Evolutionary conservation across 2,888 invertebrate species (phyloP).

Genomic region (Tipula confusa): DNA sequence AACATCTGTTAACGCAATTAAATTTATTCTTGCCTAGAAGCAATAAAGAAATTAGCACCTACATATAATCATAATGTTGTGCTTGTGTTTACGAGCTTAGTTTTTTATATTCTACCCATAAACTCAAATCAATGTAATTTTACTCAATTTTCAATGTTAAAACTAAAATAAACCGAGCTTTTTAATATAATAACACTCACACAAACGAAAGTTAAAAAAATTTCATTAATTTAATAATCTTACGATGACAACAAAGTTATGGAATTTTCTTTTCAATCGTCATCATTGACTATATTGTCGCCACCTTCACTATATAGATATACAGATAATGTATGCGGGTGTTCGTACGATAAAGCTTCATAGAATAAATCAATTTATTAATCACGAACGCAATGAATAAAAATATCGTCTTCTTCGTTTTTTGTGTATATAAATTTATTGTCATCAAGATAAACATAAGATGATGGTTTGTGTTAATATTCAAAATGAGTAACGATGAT

Average conservation of each 20-base stretch:
- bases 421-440: neutral
- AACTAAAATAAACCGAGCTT: no score
- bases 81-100: no score
- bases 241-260: neutral
- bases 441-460: neutral
- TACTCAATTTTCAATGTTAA: neutral
- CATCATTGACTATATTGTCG: neutral
- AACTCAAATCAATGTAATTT: neutral
- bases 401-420: neutral
- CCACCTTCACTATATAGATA: neutral
- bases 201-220: neutral
- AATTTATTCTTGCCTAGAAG: no score
- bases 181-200: neutral
- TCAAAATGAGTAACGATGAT: neutral
- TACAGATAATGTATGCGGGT: neutral
- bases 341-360: neutral
- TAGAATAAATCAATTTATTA: constrained; percentile 6
- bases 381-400: neutral
- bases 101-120: no score
- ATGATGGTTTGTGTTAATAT: constrained; percentile 9
- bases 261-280: neutral
- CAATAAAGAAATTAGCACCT: no score
- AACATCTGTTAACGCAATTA: no score
- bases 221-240: neutral
- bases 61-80: no score